These are phyloP conservation scores for Lissonota sp. DNA, from an alignment of 2,888 invertebrate genomes.

Conservation along the genomic window DNA sequence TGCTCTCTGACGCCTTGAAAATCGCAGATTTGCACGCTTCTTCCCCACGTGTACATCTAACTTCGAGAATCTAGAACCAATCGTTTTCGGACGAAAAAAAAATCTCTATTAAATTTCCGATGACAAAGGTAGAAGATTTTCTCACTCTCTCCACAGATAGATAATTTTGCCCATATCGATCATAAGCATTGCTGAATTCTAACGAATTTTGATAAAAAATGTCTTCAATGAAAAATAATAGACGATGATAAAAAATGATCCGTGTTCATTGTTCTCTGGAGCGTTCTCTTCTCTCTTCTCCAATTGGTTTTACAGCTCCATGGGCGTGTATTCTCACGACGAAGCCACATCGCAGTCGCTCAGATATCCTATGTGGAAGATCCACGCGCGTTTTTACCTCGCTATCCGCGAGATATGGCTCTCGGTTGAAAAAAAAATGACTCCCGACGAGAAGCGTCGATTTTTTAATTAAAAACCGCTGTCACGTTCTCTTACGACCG, in stretches of 20 bases:
- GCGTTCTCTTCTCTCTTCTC: neutral
- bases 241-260: conserved; percentile 1
- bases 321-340: conserved; percentile 36
- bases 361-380: conserved; percentile 1
- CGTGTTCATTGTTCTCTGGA: neutral
- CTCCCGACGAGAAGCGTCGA: conserved; percentile 42
- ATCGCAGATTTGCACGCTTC: conserved; percentile 39
- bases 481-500: conserved; percentile 39
- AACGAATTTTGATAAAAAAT: conserved; percentile 1
- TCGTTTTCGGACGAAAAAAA: conserved; percentile 6
- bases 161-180: neutral
- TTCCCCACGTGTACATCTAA: conserved; percentile 9
- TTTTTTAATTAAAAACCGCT: conserved; percentile 75
- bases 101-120: neutral
- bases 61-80: conserved; percentile 17
- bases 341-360: conserved; percentile 1
- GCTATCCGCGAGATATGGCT: conserved; percentile 28
- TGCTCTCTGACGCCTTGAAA: conserved; percentile 30
- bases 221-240: neutral
- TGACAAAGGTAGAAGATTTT: neutral
- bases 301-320: conserved; percentile 6
- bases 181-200: neutral
- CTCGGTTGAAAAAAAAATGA: conserved; percentile 54
- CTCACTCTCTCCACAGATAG: too few relatives aligned
- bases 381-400: conserved; percentile 7